Percentiles rank a stretch among this genome's conserved stretches.
Conservation (phyloP, 2,113 vertebrate genomes). For the Cottus gobio region DNA sequence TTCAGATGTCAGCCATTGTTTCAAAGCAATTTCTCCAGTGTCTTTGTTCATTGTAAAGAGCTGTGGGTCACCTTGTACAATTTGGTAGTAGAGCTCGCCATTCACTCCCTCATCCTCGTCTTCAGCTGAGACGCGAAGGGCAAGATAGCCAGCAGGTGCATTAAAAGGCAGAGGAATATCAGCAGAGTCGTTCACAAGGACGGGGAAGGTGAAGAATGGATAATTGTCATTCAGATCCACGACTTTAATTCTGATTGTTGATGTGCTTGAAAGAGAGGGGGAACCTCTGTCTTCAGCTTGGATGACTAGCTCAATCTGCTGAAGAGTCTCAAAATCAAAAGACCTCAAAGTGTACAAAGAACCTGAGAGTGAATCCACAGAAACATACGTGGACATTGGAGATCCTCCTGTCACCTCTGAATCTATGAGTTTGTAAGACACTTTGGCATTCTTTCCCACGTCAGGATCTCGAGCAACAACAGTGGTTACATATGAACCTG, state of each 20-base stretch:
- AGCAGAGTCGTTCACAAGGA: conserved; percentile 70
- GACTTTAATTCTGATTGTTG: conserved; percentile 69
- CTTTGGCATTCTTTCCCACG: conserved; percentile 72
- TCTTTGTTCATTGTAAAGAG: conserved; percentile 71
- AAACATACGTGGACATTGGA: conserved; percentile 70
- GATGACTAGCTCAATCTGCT: conserved; percentile 72
- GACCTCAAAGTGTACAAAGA: conserved; percentile 70
- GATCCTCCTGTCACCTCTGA: conserved; percentile 49
- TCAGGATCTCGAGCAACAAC: conserved; percentile 82
- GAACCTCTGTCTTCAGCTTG: conserved; percentile 76
- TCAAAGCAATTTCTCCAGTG: conserved; percentile 76
- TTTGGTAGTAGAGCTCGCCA: conserved; percentile 62
- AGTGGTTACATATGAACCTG: conserved; percentile 82
- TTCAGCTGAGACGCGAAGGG: conserved; percentile 66
- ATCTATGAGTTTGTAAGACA: conserved; percentile 80
- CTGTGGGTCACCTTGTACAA: conserved; percentile 70
- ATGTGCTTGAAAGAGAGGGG: conserved; percentile 62
- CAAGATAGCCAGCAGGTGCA: conserved; percentile 72
- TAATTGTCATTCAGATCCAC: conserved; percentile 82
- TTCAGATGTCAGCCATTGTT: conserved; percentile 53
- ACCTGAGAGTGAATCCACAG: conserved; percentile 72
- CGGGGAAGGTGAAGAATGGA: conserved; percentile 71
- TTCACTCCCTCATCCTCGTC: conserved; percentile 77
- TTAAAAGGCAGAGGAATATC: conserved; percentile 71
- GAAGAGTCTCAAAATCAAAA: conserved; percentile 76